These are phyloP conservation scores for Noctua comes DNA, from an alignment of 2,888 invertebrate genomes.

Conservation along the genomic window DNA sequence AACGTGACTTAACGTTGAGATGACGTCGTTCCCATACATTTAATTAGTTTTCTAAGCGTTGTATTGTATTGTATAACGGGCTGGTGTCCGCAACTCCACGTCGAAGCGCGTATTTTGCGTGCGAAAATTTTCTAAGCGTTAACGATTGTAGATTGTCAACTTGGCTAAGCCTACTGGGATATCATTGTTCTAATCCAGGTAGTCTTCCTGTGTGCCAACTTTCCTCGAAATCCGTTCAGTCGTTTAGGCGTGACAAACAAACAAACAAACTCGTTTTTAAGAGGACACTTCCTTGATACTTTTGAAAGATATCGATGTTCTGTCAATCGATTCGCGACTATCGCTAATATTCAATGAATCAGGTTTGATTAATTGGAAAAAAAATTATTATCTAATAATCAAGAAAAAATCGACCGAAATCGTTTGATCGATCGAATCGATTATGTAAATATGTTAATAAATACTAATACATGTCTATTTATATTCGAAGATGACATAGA, in stretches of 20 bases:
- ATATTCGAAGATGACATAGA: conserved; percentile 41
- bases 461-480: conserved; percentile 26
- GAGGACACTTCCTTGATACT: background rate
- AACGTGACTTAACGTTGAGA: no score
- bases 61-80: no score
- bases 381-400: conserved; percentile 9
- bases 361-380: conserved; percentile 24
- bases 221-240: background rate
- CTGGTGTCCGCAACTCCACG: no score
- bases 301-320: background rate
- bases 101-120: no score
- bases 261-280: background rate
- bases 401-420: background rate
- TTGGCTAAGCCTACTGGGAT: no score
- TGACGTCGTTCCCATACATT: no score
- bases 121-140: no score
- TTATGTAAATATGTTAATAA: conserved; percentile 42
- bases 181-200: background rate
- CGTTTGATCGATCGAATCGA: background rate
- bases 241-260: background rate
- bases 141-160: no score
- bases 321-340: background rate
- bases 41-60: no score
- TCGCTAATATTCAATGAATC: background rate
- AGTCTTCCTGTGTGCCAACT: background rate